Evolutionary conservation across 2,888 invertebrate species (phyloP).

Genomic region (Anoncus sp.): DNA sequence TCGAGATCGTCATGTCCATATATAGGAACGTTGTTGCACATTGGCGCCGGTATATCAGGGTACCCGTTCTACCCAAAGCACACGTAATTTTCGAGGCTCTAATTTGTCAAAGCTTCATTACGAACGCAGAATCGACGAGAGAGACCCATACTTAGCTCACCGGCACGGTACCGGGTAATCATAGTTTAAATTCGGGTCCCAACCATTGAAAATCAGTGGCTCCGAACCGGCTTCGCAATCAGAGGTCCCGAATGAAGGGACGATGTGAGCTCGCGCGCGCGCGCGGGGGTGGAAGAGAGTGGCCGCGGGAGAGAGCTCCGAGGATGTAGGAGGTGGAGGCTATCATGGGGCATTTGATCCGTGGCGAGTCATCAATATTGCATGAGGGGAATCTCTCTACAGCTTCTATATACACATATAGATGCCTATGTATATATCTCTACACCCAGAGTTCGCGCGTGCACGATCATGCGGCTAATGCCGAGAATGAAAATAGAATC

Average conservation of each 20-base stretch:
- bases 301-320: conserved; percentile 52
- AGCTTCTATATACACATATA: conserved; percentile 27
- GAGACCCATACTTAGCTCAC: conserved; percentile 81
- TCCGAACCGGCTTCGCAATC: conserved; percentile 80
- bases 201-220: conserved; percentile 83
- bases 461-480: conserved; percentile 77
- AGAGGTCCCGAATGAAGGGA: conserved; percentile 74
- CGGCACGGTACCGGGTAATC: conserved; percentile 77
- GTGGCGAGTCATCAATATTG: conserved; percentile 82
- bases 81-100: conserved; percentile 80
- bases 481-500: conserved; percentile 79
- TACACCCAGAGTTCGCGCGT: conserved; percentile 65
- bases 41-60: conserved; percentile 35
- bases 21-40: conserved; percentile 23
- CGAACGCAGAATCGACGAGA: conserved; percentile 68
- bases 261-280: too few species aligned
- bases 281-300: conserved; percentile 54
- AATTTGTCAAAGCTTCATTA: conserved; percentile 83
- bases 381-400: conserved; percentile 78
- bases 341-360: conserved; percentile 82
- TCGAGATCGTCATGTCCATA: conserved; percentile 38
- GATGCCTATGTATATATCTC: conserved; percentile 24
- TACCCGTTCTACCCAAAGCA: conserved; percentile 69
- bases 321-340: conserved; percentile 70
- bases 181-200: conserved; percentile 83